Evolutionary conservation across 2,797 vertebrate genomes (phyloP), one percentile per base, ranked within the genome.

Genomic region (Delichon dasypus): DNA sequence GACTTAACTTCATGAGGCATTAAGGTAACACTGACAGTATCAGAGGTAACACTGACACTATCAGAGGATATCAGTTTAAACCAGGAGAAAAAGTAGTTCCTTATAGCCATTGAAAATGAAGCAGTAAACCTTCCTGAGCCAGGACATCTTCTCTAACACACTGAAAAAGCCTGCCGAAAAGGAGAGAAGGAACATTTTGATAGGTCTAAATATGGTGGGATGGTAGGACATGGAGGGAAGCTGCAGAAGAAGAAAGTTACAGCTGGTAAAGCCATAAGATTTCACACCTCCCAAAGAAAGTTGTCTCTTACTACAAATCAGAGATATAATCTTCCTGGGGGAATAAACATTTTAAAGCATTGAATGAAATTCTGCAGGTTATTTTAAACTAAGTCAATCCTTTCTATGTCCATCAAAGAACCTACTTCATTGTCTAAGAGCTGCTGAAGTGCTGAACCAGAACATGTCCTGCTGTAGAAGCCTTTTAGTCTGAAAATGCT

Each of bases 401-500:
- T 88, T 87, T 89, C 88, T 73, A 16, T 85, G 57, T 81, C 48
- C 15, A 44, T 68, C 75, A 84, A 82, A 57, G 44, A 73, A 48
- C 12, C 7, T 58, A 48, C 48, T 57, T 83, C 44, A 40, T 51
- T 44, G 23, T n/a, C 62, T 81, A 84, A 85, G 38, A 67, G 50
- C 47, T 74, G 32, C 55, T 36, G 40, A 53, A 76, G 60, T 67
- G 50, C 77, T 68, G 54, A 94, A 81, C 26, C 5, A 3, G 45
- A 91, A 34, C 26, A 55, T 0, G 3, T 51, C 71, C 77, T 77
- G 9, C 82, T 86, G 47, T 32, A 86, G 58, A 94, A 91, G 30
- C 55, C 45, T 30, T 78, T 95, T 80, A 80, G 42, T 53, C 25
- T 75, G 92, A 95, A 88, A 45, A 61, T 36, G n/a, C 88, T 93